phyloP scores from a whole-genome alignment of 2,113 vertebrate species.

The Phylloscopus trochilus region DNA sequence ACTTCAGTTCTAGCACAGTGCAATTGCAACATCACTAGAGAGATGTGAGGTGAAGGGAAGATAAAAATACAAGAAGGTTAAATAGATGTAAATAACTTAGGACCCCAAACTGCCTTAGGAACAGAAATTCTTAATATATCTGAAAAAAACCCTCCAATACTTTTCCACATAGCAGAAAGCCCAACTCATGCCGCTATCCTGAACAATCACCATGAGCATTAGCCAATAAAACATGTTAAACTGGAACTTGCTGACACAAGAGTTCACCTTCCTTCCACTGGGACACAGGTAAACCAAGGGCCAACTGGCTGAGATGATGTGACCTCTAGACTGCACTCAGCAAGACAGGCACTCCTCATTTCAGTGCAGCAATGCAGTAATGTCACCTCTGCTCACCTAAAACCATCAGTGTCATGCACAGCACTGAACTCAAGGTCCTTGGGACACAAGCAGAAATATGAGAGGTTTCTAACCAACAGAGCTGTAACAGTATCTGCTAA shows the following conservation, averaged over 20 bases:
- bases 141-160: background rate
- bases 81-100: background rate
- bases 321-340: background rate
- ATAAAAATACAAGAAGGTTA: background rate
- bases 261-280: background rate
- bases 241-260: background rate
- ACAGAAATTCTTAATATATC: background rate
- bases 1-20: background rate
- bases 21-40: background rate
- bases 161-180: background rate
- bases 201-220: rapidly evolving
- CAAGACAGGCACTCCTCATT: rapidly evolving
- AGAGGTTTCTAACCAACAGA: background rate
- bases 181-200: background rate
- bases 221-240: background rate
- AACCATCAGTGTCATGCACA: background rate
- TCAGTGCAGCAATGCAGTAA: background rate
- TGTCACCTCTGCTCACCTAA: too few species aligned
- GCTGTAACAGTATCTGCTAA: background rate
- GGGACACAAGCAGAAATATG: background rate
- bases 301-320: background rate
- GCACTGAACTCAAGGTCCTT: background rate
- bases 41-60: background rate
- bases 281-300: background rate
- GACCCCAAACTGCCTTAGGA: background rate